Conservation (phyloP, 2,113 vertebrate genomes). For the Phaethon lepturus region DNA sequence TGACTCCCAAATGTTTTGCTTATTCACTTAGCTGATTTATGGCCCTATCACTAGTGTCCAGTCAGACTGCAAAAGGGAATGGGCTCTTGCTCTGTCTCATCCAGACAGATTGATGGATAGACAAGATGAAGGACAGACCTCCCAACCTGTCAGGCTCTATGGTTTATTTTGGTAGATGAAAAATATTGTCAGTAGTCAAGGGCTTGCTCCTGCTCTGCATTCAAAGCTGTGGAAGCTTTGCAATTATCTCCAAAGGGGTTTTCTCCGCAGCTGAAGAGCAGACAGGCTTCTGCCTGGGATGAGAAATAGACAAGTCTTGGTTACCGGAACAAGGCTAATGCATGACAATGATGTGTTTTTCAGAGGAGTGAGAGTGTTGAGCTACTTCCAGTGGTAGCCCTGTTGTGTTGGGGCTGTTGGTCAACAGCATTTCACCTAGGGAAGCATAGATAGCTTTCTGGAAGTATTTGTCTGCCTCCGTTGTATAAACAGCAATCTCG, state of each 20-base stretch:
- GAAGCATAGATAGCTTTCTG: not conserved
- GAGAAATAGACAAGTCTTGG: not conserved
- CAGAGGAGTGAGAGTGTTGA: not conserved
- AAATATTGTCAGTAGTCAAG: not conserved
- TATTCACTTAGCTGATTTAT: conserved; percentile 35
- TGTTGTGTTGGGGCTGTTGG: not conserved
- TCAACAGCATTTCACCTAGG: not conserved
- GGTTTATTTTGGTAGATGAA: not conserved
- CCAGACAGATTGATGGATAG: not conserved
- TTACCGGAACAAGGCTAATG: not conserved
- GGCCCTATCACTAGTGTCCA: not conserved
- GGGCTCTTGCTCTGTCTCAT: not conserved
- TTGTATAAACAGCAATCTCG: not conserved
- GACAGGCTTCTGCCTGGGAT: not conserved
- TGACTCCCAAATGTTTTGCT: conserved; percentile 27
- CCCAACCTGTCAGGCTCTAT: not conserved
- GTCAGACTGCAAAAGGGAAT: not conserved
- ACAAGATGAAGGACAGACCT: not conserved
- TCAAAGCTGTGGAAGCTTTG: not conserved
- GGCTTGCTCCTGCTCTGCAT: not conserved
- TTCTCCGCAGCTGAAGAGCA: not conserved
- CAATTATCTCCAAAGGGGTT: not conserved
- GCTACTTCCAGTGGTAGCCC: not conserved
- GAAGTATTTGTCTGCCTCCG: not conserved
- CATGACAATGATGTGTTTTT: not conserved